A percentile compares a stretch with the other conserved stretches of the same genome.
phyloP scores from a whole-genome alignment of 2,797 vertebrate species.

The Smutsia gigantea region DNA sequence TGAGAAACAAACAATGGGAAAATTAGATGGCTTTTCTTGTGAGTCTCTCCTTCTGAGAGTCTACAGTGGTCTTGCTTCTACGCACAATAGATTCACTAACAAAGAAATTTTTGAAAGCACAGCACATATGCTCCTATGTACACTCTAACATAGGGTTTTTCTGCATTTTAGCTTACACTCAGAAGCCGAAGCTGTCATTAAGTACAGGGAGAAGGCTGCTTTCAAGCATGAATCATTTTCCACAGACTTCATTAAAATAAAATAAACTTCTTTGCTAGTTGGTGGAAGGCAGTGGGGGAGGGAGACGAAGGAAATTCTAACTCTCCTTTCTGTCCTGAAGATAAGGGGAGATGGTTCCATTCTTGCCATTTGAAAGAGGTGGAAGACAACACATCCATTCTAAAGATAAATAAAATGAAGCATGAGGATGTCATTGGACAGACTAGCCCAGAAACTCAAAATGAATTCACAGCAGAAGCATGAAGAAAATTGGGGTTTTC shows the following conservation, averaged over 20 bases:
- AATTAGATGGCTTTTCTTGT: neutral
- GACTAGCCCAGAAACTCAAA: neutral
- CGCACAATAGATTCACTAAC: constrained; percentile 36
- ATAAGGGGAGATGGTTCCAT: neutral
- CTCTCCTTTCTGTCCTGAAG: constrained; percentile 21
- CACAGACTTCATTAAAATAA: constrained; percentile 71
- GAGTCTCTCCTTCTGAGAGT: neutral
- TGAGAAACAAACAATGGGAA: neutral
- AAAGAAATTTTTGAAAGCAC: constrained; percentile 62
- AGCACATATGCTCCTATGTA: constrained; percentile 15
- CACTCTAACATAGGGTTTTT: constrained; percentile 32
- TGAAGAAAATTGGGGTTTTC: neutral
- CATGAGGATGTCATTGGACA: neutral
- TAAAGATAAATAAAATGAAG: constrained; percentile 20
- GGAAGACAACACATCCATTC: neutral
- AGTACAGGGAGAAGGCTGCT: constrained; percentile 58
- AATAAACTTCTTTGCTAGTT: constrained; percentile 66
- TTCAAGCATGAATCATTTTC: constrained; percentile 67
- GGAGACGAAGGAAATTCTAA: neutral
- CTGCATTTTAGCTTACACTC: constrained; percentile 57
- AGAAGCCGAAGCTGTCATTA: constrained; percentile 58
- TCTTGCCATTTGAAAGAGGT: neutral
- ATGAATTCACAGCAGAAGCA: neutral
- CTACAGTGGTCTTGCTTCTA: neutral
- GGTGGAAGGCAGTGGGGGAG: constrained; percentile 36